Evolutionary conservation across 2,113 vertebrate species (phyloP).

Genomic region (Perccottus glenii): DNA sequence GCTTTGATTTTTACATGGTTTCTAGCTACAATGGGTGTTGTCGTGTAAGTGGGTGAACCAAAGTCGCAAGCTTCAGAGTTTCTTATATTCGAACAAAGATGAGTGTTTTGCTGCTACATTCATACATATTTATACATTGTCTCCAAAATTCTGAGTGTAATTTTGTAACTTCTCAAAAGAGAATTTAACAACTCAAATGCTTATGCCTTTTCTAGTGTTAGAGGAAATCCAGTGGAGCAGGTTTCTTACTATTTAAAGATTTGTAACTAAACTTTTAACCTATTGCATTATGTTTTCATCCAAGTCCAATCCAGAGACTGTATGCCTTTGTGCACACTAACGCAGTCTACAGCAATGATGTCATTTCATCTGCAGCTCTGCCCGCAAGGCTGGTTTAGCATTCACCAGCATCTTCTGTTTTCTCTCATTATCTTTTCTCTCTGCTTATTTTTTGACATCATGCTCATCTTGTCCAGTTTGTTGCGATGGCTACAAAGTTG

Average conservation of each 20-base stretch:
- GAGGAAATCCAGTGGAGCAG: not conserved
- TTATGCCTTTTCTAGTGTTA: too few relatives aligned
- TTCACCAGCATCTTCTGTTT: constrained; percentile 20
- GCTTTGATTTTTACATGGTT: constrained; percentile 51
- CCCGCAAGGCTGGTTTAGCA: constrained; percentile 29
- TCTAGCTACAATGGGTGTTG: constrained; percentile 5
- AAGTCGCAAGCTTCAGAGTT: constrained; percentile 15
- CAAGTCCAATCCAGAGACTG: not conserved
- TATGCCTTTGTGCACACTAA: not conserved
- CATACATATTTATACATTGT: too few relatives aligned
- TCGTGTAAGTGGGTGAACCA: constrained; percentile 29
- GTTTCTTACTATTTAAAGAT: not conserved
- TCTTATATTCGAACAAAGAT: constrained; percentile 19
- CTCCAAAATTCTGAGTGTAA: too few relatives aligned
- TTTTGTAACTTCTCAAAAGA: too few relatives aligned
- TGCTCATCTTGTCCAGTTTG: not conserved
- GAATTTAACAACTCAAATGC: too few relatives aligned
- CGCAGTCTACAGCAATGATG: constrained; percentile 32
- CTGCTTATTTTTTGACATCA: constrained; percentile 8
- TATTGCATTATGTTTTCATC: not conserved
- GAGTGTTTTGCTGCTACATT: not conserved
- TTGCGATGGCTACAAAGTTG: too few relatives aligned
- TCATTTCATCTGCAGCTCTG: constrained; percentile 37
- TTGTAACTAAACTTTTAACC: not conserved
- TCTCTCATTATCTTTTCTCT: constrained; percentile 17